Conservation (phyloP, 2,797 vertebrate genomes). For the Clarias fuscus region DNA sequence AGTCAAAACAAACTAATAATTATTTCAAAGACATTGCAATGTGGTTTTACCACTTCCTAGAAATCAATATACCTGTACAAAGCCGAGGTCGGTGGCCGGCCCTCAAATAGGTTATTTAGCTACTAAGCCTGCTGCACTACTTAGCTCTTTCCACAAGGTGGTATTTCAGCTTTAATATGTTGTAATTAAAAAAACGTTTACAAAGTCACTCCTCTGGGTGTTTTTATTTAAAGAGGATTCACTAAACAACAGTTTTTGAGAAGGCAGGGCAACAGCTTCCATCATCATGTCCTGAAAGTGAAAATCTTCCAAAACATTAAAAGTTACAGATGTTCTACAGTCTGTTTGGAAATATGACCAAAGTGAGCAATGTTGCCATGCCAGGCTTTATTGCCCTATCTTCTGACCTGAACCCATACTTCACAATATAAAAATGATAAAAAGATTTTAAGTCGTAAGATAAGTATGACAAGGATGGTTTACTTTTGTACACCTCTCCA, state of each 20-base stretch:
- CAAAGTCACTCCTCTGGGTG: background rate
- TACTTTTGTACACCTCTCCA: background rate
- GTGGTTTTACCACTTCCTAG: background rate
- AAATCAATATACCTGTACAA: too few species aligned
- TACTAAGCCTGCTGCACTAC: background rate
- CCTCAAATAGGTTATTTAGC: background rate
- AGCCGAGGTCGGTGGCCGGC: background rate
- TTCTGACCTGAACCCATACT: background rate
- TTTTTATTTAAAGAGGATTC: background rate
- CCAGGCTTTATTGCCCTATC: too few species aligned
- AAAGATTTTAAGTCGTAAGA: background rate
- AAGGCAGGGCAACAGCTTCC: background rate
- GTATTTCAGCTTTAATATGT: background rate
- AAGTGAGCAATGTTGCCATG: background rate
- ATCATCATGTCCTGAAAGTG: background rate
- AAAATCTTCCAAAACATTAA: background rate
- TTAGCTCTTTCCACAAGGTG: background rate
- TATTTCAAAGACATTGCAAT: background rate
- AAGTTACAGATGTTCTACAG: background rate
- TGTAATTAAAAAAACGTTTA: background rate
- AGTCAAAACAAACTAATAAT: background rate
- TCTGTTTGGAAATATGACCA: constrained; percentile 8
- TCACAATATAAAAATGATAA: background rate
- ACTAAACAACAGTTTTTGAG: background rate
- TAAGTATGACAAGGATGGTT: background rate